These are phyloP conservation scores for Microtus ochrogaster DNA, from an alignment of 2,113 vertebrate genomes.

Conservation along the genomic window DNA sequence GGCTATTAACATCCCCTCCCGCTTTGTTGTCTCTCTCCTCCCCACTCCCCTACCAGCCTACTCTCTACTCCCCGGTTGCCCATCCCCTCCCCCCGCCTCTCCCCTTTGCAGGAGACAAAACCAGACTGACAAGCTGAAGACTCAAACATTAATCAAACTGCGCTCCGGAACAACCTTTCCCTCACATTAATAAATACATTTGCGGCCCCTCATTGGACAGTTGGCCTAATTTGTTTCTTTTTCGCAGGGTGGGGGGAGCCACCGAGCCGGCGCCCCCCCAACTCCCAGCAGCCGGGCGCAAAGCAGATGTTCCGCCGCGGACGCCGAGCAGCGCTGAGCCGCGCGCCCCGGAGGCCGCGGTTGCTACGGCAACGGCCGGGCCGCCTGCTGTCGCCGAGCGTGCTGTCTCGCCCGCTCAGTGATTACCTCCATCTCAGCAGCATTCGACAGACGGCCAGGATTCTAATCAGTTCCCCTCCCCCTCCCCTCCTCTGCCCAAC, in stretches of 20 bases:
- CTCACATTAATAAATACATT: slow-evolving; percentile 90
- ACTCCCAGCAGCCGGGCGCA: slow-evolving; percentile 87
- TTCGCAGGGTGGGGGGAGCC: slow-evolving; percentile 70
- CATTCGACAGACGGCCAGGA: slow-evolving; percentile 81
- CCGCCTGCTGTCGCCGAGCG: slow-evolving; percentile 84
- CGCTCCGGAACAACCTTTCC: slow-evolving; percentile 90
- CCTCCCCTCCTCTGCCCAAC: slow-evolving; percentile 38
- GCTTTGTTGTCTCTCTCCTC: slow-evolving; percentile 87
- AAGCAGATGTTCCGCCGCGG: slow-evolving; percentile 89
- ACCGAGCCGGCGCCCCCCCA: slow-evolving; percentile 73
- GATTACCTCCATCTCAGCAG: slow-evolving; percentile 85
- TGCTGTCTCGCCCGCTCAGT: slow-evolving; percentile 85
- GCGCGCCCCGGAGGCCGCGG: slow-evolving; percentile 85
- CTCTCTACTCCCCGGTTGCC: neutral
- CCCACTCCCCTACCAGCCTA: slow-evolving; percentile 38
- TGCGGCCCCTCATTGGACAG: slow-evolving; percentile 85
- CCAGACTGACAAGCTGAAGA: slow-evolving; percentile 90
- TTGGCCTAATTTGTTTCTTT: slow-evolving; percentile 86
- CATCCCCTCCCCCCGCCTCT: neutral
- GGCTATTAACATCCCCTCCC: slow-evolving; percentile 87
- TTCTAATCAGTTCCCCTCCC: slow-evolving; percentile 82
- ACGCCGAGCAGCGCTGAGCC: slow-evolving; percentile 78
- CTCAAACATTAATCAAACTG: slow-evolving; percentile 93
- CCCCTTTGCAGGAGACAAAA: slow-evolving; percentile 86
- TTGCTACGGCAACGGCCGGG: slow-evolving; percentile 84